Conservation (phyloP, 2,113 vertebrate genomes). For the Pterocles gutturalis region DNA sequence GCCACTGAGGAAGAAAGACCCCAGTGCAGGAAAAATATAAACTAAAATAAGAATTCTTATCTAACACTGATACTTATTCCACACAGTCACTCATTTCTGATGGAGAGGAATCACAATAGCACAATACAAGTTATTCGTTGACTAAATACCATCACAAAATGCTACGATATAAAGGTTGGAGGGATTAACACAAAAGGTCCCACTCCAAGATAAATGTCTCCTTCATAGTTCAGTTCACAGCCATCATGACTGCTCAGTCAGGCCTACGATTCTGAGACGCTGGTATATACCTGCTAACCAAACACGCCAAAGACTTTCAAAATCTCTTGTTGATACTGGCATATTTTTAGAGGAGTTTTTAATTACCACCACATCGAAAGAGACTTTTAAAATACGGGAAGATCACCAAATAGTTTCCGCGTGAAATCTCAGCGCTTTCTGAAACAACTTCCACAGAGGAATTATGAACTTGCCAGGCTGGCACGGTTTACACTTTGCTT, state of each 20-base stretch:
- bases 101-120: background rate
- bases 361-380: background rate
- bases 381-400: background rate
- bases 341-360: background rate
- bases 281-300: background rate
- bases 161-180: constrained; percentile 39
- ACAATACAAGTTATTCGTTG: background rate
- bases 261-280: background rate
- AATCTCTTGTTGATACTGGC: background rate
- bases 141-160: constrained; percentile 22
- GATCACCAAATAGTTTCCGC: background rate
- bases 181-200: constrained; percentile 67
- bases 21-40: background rate
- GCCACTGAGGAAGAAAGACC: background rate
- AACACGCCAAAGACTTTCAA: background rate
- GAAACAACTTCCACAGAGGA: background rate
- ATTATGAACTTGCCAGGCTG: background rate
- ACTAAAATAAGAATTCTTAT: background rate
- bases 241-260: constrained; percentile 16
- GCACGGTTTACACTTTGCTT: background rate
- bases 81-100: background rate
- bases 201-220: constrained; percentile 62
- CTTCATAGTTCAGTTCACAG: constrained; percentile 62
- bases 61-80: background rate
- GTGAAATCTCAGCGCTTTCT: background rate